Conservation (phyloP, 92 coral and sea anemone genomes). For the Plumapathes pennacea region DNA sequence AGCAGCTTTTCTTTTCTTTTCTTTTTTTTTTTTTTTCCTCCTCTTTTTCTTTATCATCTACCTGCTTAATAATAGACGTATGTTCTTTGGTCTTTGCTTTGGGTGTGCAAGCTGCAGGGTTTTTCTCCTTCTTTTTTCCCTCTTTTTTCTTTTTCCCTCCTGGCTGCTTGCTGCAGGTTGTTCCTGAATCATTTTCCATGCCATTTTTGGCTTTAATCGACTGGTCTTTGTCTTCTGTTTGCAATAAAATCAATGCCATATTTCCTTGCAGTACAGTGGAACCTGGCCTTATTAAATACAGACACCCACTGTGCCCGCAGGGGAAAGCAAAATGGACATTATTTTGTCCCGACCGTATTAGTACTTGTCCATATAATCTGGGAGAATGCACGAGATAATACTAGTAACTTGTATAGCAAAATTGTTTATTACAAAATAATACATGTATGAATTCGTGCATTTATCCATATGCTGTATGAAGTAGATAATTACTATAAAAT, state of each 20-base stretch:
- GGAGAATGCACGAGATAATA: no score
- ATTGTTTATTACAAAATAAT: neutral
- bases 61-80: no score
- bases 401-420: no score
- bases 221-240: slow-evolving; percentile 34
- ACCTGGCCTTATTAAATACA: neutral
- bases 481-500: neutral
- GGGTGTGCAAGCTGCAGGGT: slow-evolving; percentile 9
- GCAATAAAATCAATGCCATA: no score
- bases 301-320: neutral
- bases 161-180: neutral
- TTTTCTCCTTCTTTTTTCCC: slow-evolving; percentile 11
- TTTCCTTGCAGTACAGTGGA: no score
- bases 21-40: no score
- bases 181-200: slow-evolving; percentile 13
- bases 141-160: slow-evolving; percentile 11
- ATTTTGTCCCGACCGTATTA: no score
- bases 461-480: neutral
- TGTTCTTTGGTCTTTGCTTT: slow-evolving; percentile 9
- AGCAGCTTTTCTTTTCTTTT: slow-evolving; percentile 24
- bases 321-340: neutral
- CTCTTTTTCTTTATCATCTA: slow-evolving; percentile 21
- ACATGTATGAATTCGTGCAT: neutral
- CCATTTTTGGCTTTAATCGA: slow-evolving; percentile 15
- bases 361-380: no score